phyloP scores from a whole-genome alignment of 2,113 vertebrate genomes.

The Haliaeetus leucogaster region DNA sequence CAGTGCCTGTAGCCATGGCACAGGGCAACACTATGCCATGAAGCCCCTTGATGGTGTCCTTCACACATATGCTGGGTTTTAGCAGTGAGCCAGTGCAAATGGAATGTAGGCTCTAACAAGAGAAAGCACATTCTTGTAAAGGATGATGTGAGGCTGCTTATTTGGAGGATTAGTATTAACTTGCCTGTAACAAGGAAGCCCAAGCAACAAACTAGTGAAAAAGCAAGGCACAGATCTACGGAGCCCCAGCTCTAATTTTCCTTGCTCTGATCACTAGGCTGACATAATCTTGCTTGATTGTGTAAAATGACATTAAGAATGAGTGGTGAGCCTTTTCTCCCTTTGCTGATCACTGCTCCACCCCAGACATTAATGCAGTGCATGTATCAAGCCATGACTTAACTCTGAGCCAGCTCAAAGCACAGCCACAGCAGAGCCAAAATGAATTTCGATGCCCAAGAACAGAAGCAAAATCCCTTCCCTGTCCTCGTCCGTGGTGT shows the following conservation, averaged over 20 bases:
- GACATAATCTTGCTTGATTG: not conserved
- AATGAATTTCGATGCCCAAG: not conserved
- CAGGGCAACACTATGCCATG: accelerated
- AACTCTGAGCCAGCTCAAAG: not conserved
- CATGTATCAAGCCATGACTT: not conserved
- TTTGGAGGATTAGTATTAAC: not conserved
- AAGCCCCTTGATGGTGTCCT: not conserved
- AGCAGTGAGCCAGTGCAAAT: not conserved
- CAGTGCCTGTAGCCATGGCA: not conserved
- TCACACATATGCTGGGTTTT: not conserved
- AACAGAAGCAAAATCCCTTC: not conserved
- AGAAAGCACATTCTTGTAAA: not conserved
- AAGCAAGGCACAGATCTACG: not conserved
- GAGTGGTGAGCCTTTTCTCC: not conserved
- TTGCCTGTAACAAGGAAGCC: not conserved
- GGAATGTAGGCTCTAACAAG: not conserved
- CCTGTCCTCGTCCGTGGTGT: not conserved
- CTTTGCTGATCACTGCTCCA: not conserved
- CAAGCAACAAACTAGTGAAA: not conserved
- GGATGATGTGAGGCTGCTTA: not conserved
- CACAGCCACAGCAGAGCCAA: not conserved
- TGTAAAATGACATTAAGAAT: not conserved
- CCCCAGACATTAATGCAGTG: not conserved
- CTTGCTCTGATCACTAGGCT: not conserved
- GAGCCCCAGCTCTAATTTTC: not conserved